These are phyloP conservation scores for Podarcis siculus DNA, from an alignment of 2,797 vertebrate species.

Conservation along the genomic window DNA sequence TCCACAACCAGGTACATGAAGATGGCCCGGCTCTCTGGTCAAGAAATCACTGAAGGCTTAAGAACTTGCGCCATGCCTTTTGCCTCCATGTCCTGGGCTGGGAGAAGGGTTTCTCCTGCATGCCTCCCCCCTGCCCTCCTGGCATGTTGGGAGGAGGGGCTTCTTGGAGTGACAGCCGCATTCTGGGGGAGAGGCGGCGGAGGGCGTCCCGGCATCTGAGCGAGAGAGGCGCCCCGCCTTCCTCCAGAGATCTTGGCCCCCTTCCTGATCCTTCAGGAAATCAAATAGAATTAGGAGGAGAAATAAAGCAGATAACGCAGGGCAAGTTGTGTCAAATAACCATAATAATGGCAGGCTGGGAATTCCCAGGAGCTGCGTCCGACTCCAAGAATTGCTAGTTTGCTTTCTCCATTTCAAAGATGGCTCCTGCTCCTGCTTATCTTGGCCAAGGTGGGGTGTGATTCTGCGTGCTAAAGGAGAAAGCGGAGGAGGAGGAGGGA, in stretches of 20 bases:
- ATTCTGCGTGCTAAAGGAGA: background rate
- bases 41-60: background rate
- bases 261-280: background rate
- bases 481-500: background rate
- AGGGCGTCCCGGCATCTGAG: too few relatives aligned
- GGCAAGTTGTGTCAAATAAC: conserved; percentile 14
- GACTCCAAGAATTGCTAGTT: conserved; percentile 4
- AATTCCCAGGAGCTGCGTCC: conserved; percentile 10
- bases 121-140: background rate
- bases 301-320: background rate
- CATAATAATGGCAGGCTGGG: conserved; percentile 27
- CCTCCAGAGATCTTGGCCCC: background rate
- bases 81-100: background rate
- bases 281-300: background rate
- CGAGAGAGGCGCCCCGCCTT: background rate
- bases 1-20: background rate
- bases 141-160: too few relatives aligned
- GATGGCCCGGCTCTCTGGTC: background rate
- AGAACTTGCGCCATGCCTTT: background rate
- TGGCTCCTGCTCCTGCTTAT: background rate
- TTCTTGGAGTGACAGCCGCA: background rate
- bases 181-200: background rate
- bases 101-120: too few relatives aligned
- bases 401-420: conserved; percentile 18
- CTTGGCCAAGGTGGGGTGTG: background rate